Evolutionary conservation across 2,797 vertebrate genomes (phyloP).

Genomic region (Falco berigora): DNA sequence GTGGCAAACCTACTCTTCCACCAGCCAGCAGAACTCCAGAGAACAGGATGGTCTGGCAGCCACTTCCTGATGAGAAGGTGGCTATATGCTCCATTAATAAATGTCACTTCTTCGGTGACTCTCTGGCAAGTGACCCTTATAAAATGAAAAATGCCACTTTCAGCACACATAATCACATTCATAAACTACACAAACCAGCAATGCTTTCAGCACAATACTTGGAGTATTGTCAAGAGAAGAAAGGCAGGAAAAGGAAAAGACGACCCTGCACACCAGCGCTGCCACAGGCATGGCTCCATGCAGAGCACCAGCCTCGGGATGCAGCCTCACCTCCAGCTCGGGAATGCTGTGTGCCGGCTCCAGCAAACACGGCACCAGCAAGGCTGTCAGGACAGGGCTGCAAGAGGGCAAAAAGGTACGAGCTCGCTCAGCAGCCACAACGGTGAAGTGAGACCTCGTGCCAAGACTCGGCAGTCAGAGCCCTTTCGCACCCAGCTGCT

Average conservation of each 20-base stretch:
- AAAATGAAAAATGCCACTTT: slow-evolving; percentile 2
- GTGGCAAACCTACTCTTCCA: neutral
- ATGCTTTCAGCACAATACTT: slow-evolving; percentile 16
- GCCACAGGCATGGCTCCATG: neutral
- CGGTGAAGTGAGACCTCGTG: neutral
- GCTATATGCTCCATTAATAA: neutral
- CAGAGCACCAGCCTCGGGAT: neutral
- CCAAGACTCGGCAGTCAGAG: neutral
- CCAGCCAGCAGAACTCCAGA: neutral
- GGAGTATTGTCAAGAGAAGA: neutral
- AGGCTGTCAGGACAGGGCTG: neutral
- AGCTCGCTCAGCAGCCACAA: neutral
- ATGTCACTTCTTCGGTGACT: slow-evolving; percentile 10
- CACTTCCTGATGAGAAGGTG: neutral
- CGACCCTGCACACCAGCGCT: neutral
- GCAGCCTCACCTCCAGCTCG: neutral
- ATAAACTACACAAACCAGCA: neutral
- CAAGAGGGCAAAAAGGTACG: neutral
- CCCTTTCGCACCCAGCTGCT: neutral
- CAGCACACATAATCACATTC: neutral
- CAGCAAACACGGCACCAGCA: neutral
- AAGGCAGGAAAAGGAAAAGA: neutral
- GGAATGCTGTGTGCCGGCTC: neutral
- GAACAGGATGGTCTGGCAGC: neutral
- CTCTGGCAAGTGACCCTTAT: neutral